Percentiles rank a stretch among this genome's conserved stretches.
Conservation (phyloP, 2,113 vertebrate species). For the Nibea albiflora region DNA sequence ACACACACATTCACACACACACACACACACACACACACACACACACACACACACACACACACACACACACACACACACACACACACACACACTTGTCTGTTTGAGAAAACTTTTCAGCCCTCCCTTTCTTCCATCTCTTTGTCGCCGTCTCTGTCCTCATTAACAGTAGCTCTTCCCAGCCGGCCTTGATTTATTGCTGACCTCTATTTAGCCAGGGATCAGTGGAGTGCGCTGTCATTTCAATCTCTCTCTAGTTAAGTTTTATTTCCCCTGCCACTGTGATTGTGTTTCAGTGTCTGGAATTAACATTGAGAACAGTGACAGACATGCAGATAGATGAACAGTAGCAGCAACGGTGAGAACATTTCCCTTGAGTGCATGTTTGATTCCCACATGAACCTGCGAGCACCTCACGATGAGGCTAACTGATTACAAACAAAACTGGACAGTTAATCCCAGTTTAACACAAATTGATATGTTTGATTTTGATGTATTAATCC, state of each 20-base stretch:
- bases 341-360: conserved; percentile 13
- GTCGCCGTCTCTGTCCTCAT: conserved; percentile 62
- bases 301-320: conserved; percentile 62
- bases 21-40: no score
- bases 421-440: conserved; percentile 33
- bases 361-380: conserved; percentile 19
- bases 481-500: conserved; percentile 35
- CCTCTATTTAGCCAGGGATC: conserved; percentile 73
- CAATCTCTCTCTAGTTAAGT: conserved; percentile 67
- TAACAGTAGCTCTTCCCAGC: conserved; percentile 58
- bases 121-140: conserved; percentile 1
- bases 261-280: conserved; percentile 65
- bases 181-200: conserved; percentile 72
- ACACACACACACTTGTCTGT: neutral
- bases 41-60: no score
- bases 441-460: conserved; percentile 31
- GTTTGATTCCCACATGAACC: conserved; percentile 20
- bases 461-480: conserved; percentile 28
- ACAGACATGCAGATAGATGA: conserved; percentile 60
- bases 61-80: no score
- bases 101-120: conserved; percentile 31
- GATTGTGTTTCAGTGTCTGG: conserved; percentile 74
- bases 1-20: no score
- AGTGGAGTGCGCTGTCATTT: conserved; percentile 70
- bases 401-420: conserved; percentile 16